phyloP scores from a whole-genome alignment of 2,888 invertebrate genomes.

The Baronia brevicornis region DNA sequence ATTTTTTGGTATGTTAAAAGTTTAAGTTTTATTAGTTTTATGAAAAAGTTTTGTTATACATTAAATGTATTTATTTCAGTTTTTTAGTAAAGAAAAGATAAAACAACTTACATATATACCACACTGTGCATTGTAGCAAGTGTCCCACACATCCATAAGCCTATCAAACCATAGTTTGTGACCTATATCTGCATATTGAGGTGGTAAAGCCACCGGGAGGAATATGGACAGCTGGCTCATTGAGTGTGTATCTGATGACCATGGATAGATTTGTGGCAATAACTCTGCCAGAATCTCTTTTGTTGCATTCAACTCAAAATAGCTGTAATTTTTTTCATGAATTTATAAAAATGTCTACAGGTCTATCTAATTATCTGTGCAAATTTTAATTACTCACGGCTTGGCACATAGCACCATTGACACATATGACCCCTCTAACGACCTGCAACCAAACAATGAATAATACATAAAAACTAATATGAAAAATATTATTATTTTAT shows the following conservation, averaged over 20 bases:
- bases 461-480: background rate
- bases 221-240: constrained; percentile 83
- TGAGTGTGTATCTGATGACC: constrained; percentile 72
- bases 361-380: background rate
- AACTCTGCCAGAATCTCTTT: constrained; percentile 90
- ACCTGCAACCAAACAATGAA: background rate
- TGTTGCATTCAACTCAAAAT: constrained; percentile 83
- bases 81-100: background rate
- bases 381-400: constrained; percentile 61
- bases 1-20: no score
- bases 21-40: background rate
- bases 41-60: background rate
- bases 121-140: constrained; percentile 81
- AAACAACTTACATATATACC: constrained; percentile 76
- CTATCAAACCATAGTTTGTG: constrained; percentile 88
- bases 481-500: background rate
- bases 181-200: constrained; percentile 77
- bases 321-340: constrained; percentile 57
- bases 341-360: background rate
- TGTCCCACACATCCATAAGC: constrained; percentile 85
- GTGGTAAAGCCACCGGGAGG: constrained; percentile 82
- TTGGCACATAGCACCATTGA: constrained; percentile 58
- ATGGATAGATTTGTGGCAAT: constrained; percentile 86
- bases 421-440: constrained; percentile 55
- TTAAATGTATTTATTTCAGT: background rate